Evolutionary conservation across 2,888 invertebrate species (phyloP).

Genomic region (Drosophila yooni): DNA sequence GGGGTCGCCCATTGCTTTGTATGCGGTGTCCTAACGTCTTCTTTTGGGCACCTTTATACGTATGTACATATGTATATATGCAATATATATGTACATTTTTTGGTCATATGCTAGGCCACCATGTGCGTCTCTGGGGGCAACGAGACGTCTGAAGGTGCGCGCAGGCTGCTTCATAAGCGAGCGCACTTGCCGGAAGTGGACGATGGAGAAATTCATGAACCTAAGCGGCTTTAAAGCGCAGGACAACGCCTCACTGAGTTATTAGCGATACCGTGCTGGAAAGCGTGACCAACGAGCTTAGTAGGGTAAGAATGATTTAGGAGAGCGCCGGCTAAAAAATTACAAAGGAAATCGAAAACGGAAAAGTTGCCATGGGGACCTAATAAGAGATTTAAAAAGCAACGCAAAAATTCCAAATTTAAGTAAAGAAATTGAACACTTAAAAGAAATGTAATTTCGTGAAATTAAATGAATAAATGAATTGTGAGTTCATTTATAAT

Average conservation of each 20-base stretch:
- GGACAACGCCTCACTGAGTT: slow-evolving; percentile 54
- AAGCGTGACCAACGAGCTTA: slow-evolving; percentile 58
- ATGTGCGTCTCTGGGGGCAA: slow-evolving; percentile 31
- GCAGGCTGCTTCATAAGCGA: slow-evolving; percentile 67
- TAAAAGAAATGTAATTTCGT: not conserved
- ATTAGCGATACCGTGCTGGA: slow-evolving; percentile 34
- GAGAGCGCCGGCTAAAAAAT: slow-evolving; percentile 16
- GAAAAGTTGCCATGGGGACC: slow-evolving; percentile 17
- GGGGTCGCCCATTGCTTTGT: slow-evolving; percentile 57
- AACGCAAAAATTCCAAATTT: not conserved
- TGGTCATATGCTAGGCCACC: slow-evolving; percentile 66
- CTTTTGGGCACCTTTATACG: slow-evolving; percentile 32
- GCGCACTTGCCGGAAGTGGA: slow-evolving; percentile 46
- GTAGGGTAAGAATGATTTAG: slow-evolving; percentile 57
- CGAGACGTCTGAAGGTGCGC: slow-evolving; percentile 60
- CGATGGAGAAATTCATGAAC: slow-evolving; percentile 56
- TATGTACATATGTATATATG: not conserved
- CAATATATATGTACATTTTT: slow-evolving; percentile 2
- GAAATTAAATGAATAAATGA: not conserved
- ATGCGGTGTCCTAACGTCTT: slow-evolving; percentile 49
- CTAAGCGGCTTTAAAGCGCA: slow-evolving; percentile 69
- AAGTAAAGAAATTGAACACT: not conserved
- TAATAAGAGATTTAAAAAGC: slow-evolving; percentile 3
- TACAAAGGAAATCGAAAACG: slow-evolving; percentile 32
- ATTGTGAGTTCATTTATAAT: not conserved